Evolutionary conservation across 2,113 vertebrate species (phyloP).

Genomic region (Zosterops hypoxanthus): DNA sequence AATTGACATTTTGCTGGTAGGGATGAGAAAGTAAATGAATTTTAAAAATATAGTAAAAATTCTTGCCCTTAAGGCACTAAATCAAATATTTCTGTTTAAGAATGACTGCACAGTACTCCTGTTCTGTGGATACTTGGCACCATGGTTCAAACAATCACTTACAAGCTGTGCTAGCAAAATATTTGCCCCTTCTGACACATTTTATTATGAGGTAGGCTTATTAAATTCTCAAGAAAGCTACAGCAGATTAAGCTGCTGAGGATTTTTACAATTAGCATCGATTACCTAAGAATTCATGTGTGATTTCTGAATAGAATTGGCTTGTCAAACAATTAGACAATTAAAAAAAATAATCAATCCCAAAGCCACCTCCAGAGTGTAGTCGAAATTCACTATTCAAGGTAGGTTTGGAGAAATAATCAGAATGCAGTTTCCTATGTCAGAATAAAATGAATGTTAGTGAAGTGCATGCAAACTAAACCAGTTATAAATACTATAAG

Average conservation of each 20-base stretch:
- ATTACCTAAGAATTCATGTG: slow-evolving; percentile 38
- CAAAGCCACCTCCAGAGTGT: slow-evolving; percentile 7
- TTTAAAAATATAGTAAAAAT: slow-evolving; percentile 32
- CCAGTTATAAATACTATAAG: slow-evolving; percentile 36
- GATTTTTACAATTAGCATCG: slow-evolving; percentile 51
- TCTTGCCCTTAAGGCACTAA: slow-evolving; percentile 25
- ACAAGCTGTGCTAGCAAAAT: slow-evolving; percentile 59
- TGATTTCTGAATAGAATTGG: slow-evolving; percentile 25
- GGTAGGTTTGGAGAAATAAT: neutral
- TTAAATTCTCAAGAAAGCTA: slow-evolving; percentile 51
- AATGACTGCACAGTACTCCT: slow-evolving; percentile 35
- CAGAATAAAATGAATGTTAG: slow-evolving; percentile 31
- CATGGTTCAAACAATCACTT: slow-evolving; percentile 30
- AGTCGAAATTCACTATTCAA: neutral
- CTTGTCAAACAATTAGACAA: slow-evolving; percentile 28
- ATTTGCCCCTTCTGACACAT: slow-evolving; percentile 58
- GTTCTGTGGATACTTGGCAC: neutral
- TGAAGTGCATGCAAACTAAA: slow-evolving; percentile 20
- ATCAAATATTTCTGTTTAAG: slow-evolving; percentile 39
- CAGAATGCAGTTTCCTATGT: neutral
- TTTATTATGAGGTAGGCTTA: slow-evolving; percentile 42
- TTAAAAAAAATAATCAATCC: neutral
- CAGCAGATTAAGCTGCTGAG: slow-evolving; percentile 45
- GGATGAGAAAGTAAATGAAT: slow-evolving; percentile 40
- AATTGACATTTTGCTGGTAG: slow-evolving; percentile 5